Evolutionary conservation across 1,140 invertebrate genomes (phyloP), one percentile per base, ranked within the genome.

Genomic region (Drosophila neocordata): DNA sequence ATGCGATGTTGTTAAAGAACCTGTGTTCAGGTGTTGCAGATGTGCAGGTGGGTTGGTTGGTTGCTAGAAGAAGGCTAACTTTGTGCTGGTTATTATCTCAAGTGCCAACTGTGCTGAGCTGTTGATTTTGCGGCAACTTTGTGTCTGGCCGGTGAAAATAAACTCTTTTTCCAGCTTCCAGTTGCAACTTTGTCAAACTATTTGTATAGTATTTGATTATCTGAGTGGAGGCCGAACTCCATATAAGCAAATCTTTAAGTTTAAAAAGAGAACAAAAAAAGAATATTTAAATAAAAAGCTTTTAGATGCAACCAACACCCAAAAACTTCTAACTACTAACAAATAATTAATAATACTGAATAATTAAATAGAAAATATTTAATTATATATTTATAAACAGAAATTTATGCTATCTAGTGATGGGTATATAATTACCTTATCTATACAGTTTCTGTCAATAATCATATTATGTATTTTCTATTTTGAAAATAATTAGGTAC

Each of bases 101-200:
- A 65, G 63, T 73, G 65, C 31, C 37, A 35, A 73, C 53, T 56
- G 44, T 59, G 66, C 38, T 20, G 61, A 64, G 66, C 60, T 59
- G 59, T 74, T 71, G 53, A 67, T 75, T 53, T 61, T 64, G 13
- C 44, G 41, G 60, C 72, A 71, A 75, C 67, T 65, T 68, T 65
- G 76, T 75, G 24, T 55, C 18, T 65, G 37, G 51, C 53, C 66
- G 15, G 58, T 41, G 9, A 44, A 72, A 66, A 64, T 68, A 72
- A 66, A 64, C 72, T 22, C n/a, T 31, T 12, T 58, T 58, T 24
- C 53, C 31, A 34, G 41, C 63, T 59, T 74, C 27, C 57, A 24
- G 60, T 31, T 63, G 41, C 55, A 56, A 66, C 76, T 76, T 71
- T 67, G 63, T 62, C 37, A 55, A 63, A 31, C 37, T 11, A 18